phyloP scores from a whole-genome alignment of 2,113 vertebrate species.

The Falco punctatus region DNA sequence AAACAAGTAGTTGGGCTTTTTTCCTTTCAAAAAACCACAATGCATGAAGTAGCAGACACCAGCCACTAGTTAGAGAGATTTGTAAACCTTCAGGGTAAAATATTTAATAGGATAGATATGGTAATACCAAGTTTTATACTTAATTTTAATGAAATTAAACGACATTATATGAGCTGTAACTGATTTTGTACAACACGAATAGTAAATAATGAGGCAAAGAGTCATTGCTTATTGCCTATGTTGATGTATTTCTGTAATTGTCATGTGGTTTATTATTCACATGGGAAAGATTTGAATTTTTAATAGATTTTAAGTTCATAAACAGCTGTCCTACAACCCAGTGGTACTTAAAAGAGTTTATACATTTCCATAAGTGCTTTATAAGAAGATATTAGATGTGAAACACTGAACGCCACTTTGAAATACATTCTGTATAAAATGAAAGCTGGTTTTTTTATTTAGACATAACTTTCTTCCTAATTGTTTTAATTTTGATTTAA shows the following conservation, averaged over 20 bases:
- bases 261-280: neutral
- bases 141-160: slow-evolving; percentile 4
- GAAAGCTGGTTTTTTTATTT: neutral
- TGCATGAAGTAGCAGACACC: neutral
- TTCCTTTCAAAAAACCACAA: neutral
- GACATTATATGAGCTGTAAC: neutral
- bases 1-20: neutral
- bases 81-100: neutral
- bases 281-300: neutral
- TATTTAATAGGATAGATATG: neutral
- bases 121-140: neutral
- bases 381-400: neutral
- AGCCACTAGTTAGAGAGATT: neutral
- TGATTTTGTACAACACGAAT: slow-evolving; percentile 3
- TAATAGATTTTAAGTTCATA: neutral
- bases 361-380: neutral
- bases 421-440: neutral
- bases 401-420: neutral
- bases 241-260: slow-evolving; percentile 16
- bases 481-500: neutral
- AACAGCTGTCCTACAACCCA: slow-evolving; percentile 11
- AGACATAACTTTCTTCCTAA: neutral
- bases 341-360: neutral
- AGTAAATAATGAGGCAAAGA: slow-evolving; percentile 35
- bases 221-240: neutral